phyloP scores from a whole-genome alignment of 2,113 vertebrate species.

The Galemys pyrenaicus region DNA sequence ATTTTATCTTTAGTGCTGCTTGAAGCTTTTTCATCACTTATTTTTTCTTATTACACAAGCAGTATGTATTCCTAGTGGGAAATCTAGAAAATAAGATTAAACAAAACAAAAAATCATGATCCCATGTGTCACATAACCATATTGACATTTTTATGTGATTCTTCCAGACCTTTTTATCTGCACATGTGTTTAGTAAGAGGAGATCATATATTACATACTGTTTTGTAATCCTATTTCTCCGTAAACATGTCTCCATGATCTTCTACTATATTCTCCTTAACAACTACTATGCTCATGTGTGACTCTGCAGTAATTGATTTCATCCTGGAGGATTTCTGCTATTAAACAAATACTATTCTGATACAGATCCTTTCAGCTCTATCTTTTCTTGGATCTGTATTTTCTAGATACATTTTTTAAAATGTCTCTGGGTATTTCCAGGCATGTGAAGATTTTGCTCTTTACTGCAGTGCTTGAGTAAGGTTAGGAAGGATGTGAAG shows the following conservation, averaged over 20 bases:
- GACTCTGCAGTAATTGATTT: background rate
- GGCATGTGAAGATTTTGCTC: background rate
- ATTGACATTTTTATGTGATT: background rate
- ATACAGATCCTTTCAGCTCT: background rate
- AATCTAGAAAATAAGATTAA: conserved; percentile 29
- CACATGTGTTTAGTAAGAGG: background rate
- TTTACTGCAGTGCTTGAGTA: background rate
- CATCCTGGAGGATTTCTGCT: conserved; percentile 1
- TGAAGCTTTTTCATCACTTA: background rate
- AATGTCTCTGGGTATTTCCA: background rate
- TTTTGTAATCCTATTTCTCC: background rate
- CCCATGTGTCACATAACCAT: background rate
- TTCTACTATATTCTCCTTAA: background rate
- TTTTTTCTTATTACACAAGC: background rate
- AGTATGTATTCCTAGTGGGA: background rate
- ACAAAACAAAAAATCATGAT: background rate
- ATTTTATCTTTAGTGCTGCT: background rate
- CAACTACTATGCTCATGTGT: background rate
- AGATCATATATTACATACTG: background rate
- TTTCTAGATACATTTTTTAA: conserved; percentile 20
- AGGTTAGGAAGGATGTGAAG: background rate
- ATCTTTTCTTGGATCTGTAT: background rate
- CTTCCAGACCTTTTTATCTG: background rate
- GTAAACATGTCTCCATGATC: background rate
- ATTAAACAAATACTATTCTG: background rate